Base-by-base conservation (phyloP, 2,113 vertebrate genomes). In the Cathartes aura region DNA sequence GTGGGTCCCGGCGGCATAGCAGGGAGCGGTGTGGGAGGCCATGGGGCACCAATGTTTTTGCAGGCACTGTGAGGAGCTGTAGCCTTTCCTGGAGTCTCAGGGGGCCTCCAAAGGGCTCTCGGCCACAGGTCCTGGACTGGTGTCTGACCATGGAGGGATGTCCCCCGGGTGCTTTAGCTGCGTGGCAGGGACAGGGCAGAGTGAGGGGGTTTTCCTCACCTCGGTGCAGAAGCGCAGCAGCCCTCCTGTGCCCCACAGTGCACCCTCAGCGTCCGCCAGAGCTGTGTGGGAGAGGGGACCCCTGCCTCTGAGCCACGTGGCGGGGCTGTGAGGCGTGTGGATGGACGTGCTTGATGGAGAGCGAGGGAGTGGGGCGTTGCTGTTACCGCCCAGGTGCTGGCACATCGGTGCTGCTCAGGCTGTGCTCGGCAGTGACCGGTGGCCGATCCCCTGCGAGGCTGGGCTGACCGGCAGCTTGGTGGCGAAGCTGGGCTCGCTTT, bases 371-470 rank as follows among this genome's bases (percentile, higher is more conserved):
- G 0, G 23, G 24, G 7, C 0, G 0, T 12, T 42, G 23, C 34
- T 55, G 14, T 32, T 9, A 20, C 72, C 1, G 0, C 11, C 0
- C 0, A 26, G 30, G 20, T 53, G 62, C 15, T 1, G 14, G n/a
- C 12, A 4, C 11, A 2, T 0, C 0, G 4, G 16, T 17, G 81
- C 52, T 59, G 58, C 63, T 47, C 34, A 5, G 60, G 26, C 48
- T 66, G 17, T 30, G 40, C 66, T 23, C 2, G 3, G 66, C 30
- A 38, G 30, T 20, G 38, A 24, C 11, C 2, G 1, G 21, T 11
- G 67, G 21, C 27, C 1, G 4, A 6, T 48, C 4, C 4, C 9
- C 27, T 0, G 2, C 0, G 1, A 14, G 43, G 38, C n/a, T 0
- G 1, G 62, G 68, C 42, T 59, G 11, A 3, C 0, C 19, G 6